Percentiles rank a stretch among this genome's conserved stretches.
These are phyloP conservation scores for Dryoscopus gambensis DNA, from an alignment of 2,113 vertebrate genomes.

Conservation along the genomic window DNA sequence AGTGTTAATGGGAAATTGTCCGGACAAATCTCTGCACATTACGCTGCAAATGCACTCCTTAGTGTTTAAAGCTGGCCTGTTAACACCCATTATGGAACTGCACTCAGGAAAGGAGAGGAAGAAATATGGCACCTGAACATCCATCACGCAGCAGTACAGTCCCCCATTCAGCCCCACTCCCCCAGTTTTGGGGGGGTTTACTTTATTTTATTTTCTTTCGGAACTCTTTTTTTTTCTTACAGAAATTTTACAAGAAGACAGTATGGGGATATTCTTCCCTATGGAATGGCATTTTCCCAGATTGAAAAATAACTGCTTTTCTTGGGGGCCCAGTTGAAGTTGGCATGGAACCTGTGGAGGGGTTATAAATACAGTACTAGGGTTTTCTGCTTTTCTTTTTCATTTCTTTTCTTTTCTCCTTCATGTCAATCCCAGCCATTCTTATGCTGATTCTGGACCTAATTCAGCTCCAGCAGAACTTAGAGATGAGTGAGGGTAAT, in stretches of 20 bases:
- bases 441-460: background rate
- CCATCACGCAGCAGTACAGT: background rate
- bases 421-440: background rate
- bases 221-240: background rate
- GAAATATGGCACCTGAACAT: background rate
- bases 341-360: background rate
- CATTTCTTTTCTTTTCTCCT: background rate
- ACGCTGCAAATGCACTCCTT: background rate
- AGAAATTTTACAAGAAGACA: background rate
- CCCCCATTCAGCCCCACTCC: background rate
- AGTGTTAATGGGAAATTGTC: slow-evolving; percentile 27
- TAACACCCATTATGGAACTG: slow-evolving; percentile 24
- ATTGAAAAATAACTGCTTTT: background rate
- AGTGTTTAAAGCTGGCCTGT: slow-evolving; percentile 44
- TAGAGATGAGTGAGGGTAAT: background rate
- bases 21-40: background rate
- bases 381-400: background rate
- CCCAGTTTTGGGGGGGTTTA: background rate
- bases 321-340: background rate
- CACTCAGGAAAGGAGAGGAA: background rate
- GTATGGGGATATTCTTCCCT: background rate
- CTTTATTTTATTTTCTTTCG: background rate
- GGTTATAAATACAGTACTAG: background rate
- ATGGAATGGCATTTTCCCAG: background rate
- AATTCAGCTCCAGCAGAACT: background rate